A percentile compares a stretch with the other conserved stretches of the same genome.
phyloP scores from a whole-genome alignment of 2,797 vertebrate species.

The Balearica regulorum region DNA sequence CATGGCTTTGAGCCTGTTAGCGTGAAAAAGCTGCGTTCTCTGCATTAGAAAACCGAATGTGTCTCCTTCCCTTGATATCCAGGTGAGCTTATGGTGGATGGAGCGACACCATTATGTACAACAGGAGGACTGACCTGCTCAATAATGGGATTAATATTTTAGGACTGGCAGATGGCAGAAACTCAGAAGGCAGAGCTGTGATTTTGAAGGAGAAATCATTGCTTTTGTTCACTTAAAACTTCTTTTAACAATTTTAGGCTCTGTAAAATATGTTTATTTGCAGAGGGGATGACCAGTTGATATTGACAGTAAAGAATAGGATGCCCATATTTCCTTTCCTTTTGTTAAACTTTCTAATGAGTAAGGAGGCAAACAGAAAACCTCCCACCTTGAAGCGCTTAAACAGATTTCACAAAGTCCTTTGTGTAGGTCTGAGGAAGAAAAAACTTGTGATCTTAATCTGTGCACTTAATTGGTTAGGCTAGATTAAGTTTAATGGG shows the following conservation, averaged over 20 bases:
- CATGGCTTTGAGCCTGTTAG: background rate
- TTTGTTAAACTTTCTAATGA: background rate
- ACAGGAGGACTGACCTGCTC: background rate
- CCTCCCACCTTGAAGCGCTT: background rate
- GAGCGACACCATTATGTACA: background rate
- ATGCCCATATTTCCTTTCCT: background rate
- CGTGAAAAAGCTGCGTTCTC: background rate
- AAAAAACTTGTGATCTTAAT: constrained; percentile 44
- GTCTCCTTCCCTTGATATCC: background rate
- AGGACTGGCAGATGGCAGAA: background rate
- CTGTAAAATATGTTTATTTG: background rate
- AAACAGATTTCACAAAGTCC: background rate
- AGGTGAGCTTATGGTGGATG: background rate
- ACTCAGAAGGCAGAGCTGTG: background rate
- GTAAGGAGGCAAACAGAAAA: background rate
- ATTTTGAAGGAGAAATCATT: background rate
- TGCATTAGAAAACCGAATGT: background rate
- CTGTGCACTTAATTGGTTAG: constrained; percentile 42
- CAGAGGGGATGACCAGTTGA: background rate
- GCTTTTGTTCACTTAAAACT: background rate
- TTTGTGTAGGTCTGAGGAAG: background rate
- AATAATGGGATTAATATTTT: background rate
- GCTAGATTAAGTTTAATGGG: constrained; percentile 24
- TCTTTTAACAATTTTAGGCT: background rate
- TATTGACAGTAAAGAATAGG: background rate